Evolutionary conservation across 1,140 invertebrate genomes (phyloP).

Genomic region (Drosophila nasuta): DNA sequence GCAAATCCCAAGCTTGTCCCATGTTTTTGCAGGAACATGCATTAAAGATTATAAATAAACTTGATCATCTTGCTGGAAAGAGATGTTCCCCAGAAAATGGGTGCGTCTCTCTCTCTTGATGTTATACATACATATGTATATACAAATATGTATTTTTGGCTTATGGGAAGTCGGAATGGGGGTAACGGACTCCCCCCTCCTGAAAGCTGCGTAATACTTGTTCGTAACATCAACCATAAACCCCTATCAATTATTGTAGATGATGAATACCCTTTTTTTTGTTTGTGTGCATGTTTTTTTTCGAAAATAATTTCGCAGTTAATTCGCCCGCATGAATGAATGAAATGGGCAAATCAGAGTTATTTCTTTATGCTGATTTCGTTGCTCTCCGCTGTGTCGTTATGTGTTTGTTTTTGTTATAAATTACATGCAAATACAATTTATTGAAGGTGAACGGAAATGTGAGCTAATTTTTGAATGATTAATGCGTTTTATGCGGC

Average conservation of each 20-base stretch:
- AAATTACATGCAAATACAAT: slow-evolving; percentile 69
- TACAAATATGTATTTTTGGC: too few species aligned
- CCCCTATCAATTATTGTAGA: slow-evolving; percentile 13
- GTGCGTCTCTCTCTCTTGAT: not conserved
- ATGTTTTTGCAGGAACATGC: not conserved
- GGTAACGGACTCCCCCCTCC: slow-evolving; percentile 1
- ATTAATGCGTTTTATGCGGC: slow-evolving; percentile 66
- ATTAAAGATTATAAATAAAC: slow-evolving; percentile 6
- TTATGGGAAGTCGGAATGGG: not conserved
- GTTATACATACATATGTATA: not conserved
- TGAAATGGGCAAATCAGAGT: slow-evolving; percentile 1
- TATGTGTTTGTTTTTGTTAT: slow-evolving; percentile 15
- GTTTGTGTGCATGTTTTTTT: not conserved
- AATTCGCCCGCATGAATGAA: slow-evolving; percentile 23
- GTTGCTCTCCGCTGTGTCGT: not conserved
- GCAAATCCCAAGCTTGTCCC: not conserved
- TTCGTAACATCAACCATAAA: not conserved
- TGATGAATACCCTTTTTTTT: not conserved
- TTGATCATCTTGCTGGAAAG: not conserved
- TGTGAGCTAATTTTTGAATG: slow-evolving; percentile 77
- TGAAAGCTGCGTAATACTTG: not conserved
- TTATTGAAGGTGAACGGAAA: slow-evolving; percentile 82
- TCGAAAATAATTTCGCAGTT: not conserved
- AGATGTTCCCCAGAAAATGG: not conserved
- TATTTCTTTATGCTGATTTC: slow-evolving; percentile 6